Conservation (phyloP, 2,888 invertebrate species). For the Lithophane socia region DNA sequence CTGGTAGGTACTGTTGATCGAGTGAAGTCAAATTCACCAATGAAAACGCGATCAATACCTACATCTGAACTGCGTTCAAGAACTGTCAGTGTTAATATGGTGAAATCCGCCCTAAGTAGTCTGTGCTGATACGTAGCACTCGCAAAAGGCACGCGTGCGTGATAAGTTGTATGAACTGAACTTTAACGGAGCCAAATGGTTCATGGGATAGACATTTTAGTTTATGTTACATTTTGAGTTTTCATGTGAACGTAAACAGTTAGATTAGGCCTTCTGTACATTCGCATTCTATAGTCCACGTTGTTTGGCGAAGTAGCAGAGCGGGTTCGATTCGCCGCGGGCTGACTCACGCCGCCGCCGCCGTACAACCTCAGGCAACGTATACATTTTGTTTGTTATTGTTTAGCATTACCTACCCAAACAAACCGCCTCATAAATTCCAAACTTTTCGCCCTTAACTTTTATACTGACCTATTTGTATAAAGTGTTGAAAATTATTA, state of each 20-base stretch:
- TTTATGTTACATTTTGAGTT: constrained; percentile 1
- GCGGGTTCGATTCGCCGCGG: constrained; percentile 67
- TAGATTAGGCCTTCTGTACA: constrained; percentile 36
- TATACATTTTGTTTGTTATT: constrained; percentile 84
- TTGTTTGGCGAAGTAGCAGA: constrained; percentile 72
- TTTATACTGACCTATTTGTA: constrained; percentile 79
- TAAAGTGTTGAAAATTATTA: constrained; percentile 77
- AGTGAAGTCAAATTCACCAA: background rate
- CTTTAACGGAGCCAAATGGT: background rate
- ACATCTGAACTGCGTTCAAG: too few species aligned
- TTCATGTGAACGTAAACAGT: constrained; percentile 21
- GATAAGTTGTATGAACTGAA: background rate
- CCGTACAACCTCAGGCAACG: constrained; percentile 66
- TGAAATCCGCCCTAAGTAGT: too few species aligned
- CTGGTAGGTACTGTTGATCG: background rate
- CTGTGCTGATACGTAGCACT: background rate
- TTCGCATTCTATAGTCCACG: constrained; percentile 24
- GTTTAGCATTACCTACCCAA: constrained; percentile 84
- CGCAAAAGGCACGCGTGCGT: background rate
- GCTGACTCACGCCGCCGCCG: constrained; percentile 54
- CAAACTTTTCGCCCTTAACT: constrained; percentile 80
- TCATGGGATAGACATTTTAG: background rate
- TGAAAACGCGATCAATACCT: too few species aligned
- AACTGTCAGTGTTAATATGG: too few species aligned
- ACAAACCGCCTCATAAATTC: constrained; percentile 83